Conservation (phyloP, 2,888 invertebrate species). For the Zaprionus obscuricornis region DNA sequence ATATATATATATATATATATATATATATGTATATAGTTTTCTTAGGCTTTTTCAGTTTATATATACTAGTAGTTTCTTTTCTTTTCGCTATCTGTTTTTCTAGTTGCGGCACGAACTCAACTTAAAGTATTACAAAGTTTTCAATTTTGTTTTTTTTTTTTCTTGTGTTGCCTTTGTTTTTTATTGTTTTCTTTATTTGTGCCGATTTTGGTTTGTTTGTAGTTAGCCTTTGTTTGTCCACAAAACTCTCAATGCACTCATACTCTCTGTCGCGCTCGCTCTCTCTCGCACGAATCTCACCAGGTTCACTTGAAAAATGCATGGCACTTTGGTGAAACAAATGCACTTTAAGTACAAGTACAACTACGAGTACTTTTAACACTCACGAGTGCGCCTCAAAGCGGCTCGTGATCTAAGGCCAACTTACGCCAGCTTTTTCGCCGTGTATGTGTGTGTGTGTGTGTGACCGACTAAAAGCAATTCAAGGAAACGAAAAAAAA, state of each 20-base stretch:
- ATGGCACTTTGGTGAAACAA: constrained; percentile 38
- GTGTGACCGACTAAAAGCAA: constrained; percentile 62
- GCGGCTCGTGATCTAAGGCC: constrained; percentile 61
- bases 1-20: no score
- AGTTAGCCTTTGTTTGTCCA: constrained; percentile 53
- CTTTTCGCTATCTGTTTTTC: neutral
- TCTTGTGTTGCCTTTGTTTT: neutral
- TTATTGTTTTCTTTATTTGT: neutral
- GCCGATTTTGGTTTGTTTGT: neutral
- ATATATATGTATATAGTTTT: no score
- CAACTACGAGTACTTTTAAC: constrained; percentile 61
- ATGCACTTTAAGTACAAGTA: constrained; percentile 59
- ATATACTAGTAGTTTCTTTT: neutral
- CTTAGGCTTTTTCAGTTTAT: constrained; percentile 15
- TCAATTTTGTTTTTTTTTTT: constrained; percentile 16
- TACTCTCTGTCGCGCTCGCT: constrained; percentile 11
- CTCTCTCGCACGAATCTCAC: constrained; percentile 27
- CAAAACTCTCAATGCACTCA: constrained; percentile 22
- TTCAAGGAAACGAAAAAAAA: constrained; percentile 32
- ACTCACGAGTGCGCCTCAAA: constrained; percentile 50
- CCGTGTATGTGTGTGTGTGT: no score
- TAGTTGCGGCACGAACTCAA: constrained; percentile 15
- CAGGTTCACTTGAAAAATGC: constrained; percentile 45
- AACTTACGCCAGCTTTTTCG: constrained; percentile 49
- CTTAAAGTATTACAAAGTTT: constrained; percentile 40